Evolutionary conservation across 2,113 vertebrate species (phyloP).

Genomic region (Paramisgurnus dabryanus): DNA sequence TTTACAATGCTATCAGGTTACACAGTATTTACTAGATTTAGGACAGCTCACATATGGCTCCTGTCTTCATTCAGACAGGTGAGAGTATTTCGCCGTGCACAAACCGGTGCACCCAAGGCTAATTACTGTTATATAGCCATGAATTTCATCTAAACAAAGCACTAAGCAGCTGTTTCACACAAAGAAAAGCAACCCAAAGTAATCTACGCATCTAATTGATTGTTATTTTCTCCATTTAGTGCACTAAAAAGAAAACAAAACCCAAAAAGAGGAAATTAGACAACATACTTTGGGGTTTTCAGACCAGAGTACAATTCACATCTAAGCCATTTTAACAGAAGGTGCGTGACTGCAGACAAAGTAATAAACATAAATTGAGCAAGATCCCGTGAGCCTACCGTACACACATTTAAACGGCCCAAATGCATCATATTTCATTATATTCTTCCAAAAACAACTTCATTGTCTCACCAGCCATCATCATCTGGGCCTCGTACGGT

Average conservation of each 20-base stretch:
- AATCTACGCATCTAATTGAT: background rate
- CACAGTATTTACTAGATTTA: slow-evolving; percentile 50
- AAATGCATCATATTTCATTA: slow-evolving; percentile 9
- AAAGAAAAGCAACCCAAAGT: background rate
- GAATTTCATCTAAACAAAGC: slow-evolving; percentile 24
- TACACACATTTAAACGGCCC: slow-evolving; percentile 1
- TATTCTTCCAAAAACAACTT: background rate
- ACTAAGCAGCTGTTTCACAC: slow-evolving; percentile 9
- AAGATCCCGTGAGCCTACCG: background rate
- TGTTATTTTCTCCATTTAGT: background rate
- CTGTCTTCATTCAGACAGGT: slow-evolving; percentile 39
- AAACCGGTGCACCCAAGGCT: slow-evolving; percentile 27
- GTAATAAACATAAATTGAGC: background rate
- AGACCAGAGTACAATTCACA: background rate
- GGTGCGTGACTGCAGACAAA: background rate
- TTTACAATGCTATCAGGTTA: slow-evolving; percentile 39
- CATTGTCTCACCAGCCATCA: slow-evolving; percentile 88
- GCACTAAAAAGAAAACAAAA: background rate
- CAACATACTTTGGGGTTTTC: background rate
- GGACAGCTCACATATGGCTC: slow-evolving; percentile 52
- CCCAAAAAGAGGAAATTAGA: background rate
- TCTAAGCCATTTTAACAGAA: background rate
- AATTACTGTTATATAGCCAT: slow-evolving; percentile 37
- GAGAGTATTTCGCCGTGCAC: background rate
- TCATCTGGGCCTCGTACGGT: slow-evolving; percentile 96